phyloP scores from a whole-genome alignment of 2,113 vertebrate genomes.

The Neofelis nebulosa region DNA sequence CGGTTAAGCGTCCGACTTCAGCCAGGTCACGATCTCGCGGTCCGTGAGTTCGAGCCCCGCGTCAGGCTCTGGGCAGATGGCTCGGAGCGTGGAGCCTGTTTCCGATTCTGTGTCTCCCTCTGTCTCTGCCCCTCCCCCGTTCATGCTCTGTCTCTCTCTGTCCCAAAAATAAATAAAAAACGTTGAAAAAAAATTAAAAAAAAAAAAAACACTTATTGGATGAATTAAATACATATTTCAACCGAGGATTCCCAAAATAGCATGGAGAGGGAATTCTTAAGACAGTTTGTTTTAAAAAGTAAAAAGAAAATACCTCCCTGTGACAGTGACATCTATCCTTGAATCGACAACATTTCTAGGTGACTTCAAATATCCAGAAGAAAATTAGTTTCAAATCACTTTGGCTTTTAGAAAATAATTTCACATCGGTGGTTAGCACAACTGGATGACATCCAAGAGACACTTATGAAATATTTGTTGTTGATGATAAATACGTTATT shows the following conservation, averaged over 20 bases:
- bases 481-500: not conserved
- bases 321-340: not conserved
- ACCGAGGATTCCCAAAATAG: not conserved
- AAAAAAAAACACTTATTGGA: not conserved
- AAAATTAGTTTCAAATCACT: not conserved
- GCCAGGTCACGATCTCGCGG: too few species aligned
- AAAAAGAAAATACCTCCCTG: not conserved
- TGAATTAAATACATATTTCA: not conserved
- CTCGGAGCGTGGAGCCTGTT: too few species aligned
- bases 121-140: too few species aligned
- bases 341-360: conserved; percentile 2
- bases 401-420: not conserved
- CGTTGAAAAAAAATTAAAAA: too few species aligned
- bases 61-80: too few species aligned
- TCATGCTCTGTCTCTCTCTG: too few species aligned
- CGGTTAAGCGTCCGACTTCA: too few species aligned
- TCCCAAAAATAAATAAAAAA: too few species aligned
- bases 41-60: too few species aligned
- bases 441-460: not conserved
- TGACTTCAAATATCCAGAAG: not conserved
- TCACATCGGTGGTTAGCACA: not conserved
- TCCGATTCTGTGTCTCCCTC: too few species aligned
- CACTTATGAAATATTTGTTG: not conserved
- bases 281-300: not conserved
- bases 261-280: not conserved